phyloP scores from a whole-genome alignment of 1,140 invertebrate species.

The Trypoxylus dichotomus region DNA sequence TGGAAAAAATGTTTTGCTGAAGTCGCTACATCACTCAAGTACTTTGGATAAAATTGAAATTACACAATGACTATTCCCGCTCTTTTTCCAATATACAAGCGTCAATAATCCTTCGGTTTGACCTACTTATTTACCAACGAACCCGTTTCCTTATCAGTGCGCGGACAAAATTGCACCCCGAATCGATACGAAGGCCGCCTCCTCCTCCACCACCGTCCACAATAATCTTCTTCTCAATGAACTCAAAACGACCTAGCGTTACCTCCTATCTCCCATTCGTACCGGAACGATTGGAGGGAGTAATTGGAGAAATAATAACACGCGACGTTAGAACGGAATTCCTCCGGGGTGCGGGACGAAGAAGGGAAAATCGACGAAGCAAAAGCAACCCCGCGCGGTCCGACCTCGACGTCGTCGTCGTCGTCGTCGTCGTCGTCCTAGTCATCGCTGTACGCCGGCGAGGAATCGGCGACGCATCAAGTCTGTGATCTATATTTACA shows the following conservation, averaged over 20 bases:
- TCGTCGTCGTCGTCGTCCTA: background rate
- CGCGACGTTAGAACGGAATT: background rate
- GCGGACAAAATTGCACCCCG: background rate
- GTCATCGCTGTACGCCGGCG: background rate
- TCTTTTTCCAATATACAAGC: too few species aligned
- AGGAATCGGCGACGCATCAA: slow-evolving; percentile 22
- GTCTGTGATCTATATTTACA: slow-evolving; percentile 34
- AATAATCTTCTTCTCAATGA: too few species aligned
- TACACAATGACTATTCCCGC: too few species aligned
- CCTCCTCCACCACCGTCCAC: background rate
- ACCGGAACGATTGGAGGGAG: too few species aligned
- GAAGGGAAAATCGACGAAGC: too few species aligned
- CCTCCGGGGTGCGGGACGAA: too few species aligned
- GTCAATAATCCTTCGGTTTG: background rate
- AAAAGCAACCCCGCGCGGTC: background rate
- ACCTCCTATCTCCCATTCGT: background rate
- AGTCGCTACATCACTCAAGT: too few species aligned
- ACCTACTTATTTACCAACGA: background rate
- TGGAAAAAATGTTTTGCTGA: too few species aligned
- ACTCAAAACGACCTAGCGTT: background rate
- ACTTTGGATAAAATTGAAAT: too few species aligned
- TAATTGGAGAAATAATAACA: background rate
- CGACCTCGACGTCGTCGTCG: background rate
- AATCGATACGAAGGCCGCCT: background rate
- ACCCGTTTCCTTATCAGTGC: background rate